phyloP scores from a whole-genome alignment of 2,888 invertebrate species.

The Trichopria drosophilae region DNA sequence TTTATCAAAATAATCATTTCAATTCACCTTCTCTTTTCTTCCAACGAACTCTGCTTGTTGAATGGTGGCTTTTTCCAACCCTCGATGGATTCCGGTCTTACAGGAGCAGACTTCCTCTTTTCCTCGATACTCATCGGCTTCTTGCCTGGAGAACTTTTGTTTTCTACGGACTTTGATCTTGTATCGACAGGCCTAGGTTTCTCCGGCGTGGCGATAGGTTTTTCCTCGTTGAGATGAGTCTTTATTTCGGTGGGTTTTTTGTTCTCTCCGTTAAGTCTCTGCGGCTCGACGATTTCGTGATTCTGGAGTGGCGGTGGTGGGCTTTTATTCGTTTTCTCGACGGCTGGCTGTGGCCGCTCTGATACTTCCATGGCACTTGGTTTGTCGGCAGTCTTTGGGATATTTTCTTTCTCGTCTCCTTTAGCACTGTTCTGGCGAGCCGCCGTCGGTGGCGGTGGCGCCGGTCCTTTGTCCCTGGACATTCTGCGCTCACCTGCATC shows the following conservation, averaged over 20 bases:
- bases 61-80: slow-evolving; percentile 47
- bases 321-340: slow-evolving; percentile 34
- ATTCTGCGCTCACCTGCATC: slow-evolving; percentile 58
- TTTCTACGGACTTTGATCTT: slow-evolving; percentile 45
- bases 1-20: slow-evolving; percentile 1
- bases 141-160: slow-evolving; percentile 32
- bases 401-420: slow-evolving; percentile 45
- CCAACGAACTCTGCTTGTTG: slow-evolving; percentile 48
- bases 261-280: slow-evolving; percentile 40
- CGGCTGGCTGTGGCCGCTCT: slow-evolving; percentile 33
- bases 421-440: slow-evolving; percentile 46
- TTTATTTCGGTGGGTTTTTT: slow-evolving; percentile 30
- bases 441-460: slow-evolving; percentile 69
- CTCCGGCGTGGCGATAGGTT: slow-evolving; percentile 31
- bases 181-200: slow-evolving; percentile 38
- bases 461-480: slow-evolving; percentile 77
- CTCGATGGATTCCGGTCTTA: slow-evolving; percentile 44
- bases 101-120: slow-evolving; percentile 53
- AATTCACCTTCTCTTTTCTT: slow-evolving; percentile 47
- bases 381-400: slow-evolving; percentile 32
- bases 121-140: slow-evolving; percentile 46
- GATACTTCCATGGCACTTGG: slow-evolving; percentile 38
- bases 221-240: slow-evolving; percentile 27
- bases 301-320: slow-evolving; percentile 28
- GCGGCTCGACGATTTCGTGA: slow-evolving; percentile 29